phyloP scores from a whole-genome alignment of 2,888 invertebrate genomes.

The Notodonta dromedarius region DNA sequence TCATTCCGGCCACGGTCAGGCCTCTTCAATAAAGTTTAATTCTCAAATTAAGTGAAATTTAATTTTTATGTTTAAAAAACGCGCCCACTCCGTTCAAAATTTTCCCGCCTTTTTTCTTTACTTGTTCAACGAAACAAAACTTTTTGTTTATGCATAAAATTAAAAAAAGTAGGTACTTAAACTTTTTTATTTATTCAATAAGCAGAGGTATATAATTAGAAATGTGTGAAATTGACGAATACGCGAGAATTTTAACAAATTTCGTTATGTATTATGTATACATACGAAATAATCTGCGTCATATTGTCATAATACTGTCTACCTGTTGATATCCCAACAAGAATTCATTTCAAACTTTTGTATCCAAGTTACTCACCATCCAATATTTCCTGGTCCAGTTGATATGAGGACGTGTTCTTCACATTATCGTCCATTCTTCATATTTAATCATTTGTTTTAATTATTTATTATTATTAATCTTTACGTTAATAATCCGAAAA shows the following conservation, averaged over 20 bases:
- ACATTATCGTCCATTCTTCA: constrained; percentile 83
- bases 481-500: constrained; percentile 51
- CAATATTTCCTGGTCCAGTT: constrained; percentile 78
- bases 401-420: constrained; percentile 75
- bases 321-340: constrained; percentile 48
- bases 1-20: no score
- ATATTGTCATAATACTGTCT: constrained; percentile 44
- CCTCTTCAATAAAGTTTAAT: no score
- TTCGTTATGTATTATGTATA: constrained; percentile 24
- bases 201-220: no score
- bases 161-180: not conserved
- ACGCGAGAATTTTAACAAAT: constrained; percentile 15
- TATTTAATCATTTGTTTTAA: constrained; percentile 67
- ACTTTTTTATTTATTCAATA: not conserved
- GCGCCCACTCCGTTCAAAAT: no score
- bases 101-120: no score
- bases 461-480: constrained; percentile 54
- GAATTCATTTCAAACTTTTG: constrained; percentile 48
- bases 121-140: not conserved
- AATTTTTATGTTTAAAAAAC: no score
- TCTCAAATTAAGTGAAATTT: no score
- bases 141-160: not conserved
- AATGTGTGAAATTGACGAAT: not conserved
- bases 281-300: constrained; percentile 40
- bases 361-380: constrained; percentile 62